A percentile compares a stretch with the other conserved stretches of the same genome.
Conservation (phyloP, 2,797 vertebrate species). For the Bradypodion ventrale region DNA sequence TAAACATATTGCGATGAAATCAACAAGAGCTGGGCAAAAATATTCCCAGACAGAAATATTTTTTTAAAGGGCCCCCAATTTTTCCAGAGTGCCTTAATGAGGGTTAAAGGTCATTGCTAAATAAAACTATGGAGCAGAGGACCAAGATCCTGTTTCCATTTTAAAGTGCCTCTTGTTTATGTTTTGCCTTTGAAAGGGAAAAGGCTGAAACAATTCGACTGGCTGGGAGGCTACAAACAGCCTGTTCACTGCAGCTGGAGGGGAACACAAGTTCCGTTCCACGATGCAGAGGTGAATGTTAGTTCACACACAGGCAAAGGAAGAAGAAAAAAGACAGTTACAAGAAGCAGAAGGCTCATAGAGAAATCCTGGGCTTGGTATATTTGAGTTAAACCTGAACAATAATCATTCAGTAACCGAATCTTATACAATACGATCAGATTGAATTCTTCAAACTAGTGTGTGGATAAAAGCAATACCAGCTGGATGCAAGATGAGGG, state of each 20-base stretch:
- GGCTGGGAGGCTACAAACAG: slow-evolving; percentile 71
- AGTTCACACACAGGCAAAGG: slow-evolving; percentile 55
- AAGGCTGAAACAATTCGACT: slow-evolving; percentile 78
- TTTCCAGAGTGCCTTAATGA: slow-evolving; percentile 77
- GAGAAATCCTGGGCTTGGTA: slow-evolving; percentile 48
- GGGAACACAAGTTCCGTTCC: slow-evolving; percentile 65
- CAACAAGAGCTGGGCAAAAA: slow-evolving; percentile 70
- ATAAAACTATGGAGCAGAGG: slow-evolving; percentile 77
- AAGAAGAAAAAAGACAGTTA: slow-evolving; percentile 36
- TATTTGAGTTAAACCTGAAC: background rate
- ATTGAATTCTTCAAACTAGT: background rate
- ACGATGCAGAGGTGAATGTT: slow-evolving; percentile 59
- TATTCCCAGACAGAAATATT: slow-evolving; percentile 71
- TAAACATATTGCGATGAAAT: slow-evolving; percentile 68
- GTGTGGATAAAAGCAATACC: background rate
- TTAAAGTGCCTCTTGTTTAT: slow-evolving; percentile 79
- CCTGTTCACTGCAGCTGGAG: slow-evolving; percentile 69
- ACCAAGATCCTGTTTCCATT: slow-evolving; percentile 82
- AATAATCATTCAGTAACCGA: background rate
- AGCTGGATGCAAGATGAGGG: background rate
- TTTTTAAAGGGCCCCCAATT: slow-evolving; percentile 68
- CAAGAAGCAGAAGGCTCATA: slow-evolving; percentile 50
- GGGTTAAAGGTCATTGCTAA: slow-evolving; percentile 80
- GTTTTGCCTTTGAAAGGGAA: slow-evolving; percentile 74
- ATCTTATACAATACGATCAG: background rate